phyloP scores from a whole-genome alignment of 1,140 invertebrate species.

The Vollenhovia emeryi region DNA sequence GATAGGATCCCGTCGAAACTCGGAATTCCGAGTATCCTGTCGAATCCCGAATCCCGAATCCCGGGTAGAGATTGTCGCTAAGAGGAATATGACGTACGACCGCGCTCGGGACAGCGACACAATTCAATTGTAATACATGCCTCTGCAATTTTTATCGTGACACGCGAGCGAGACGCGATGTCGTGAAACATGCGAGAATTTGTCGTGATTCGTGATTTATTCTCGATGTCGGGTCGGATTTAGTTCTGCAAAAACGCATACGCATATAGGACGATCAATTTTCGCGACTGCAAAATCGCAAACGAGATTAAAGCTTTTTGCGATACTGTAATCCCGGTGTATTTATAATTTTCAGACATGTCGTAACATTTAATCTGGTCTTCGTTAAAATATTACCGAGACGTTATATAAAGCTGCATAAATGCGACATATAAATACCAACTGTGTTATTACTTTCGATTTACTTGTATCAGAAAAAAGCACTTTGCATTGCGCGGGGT shows the following conservation, averaged over 20 bases:
- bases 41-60: slow-evolving; percentile 19
- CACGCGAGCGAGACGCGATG: not conserved
- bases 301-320: slow-evolving; percentile 40
- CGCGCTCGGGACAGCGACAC: not conserved
- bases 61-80: slow-evolving; percentile 45
- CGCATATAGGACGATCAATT: not conserved
- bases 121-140: slow-evolving; percentile 39
- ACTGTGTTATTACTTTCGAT: slow-evolving; percentile 10
- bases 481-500: not conserved
- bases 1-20: slow-evolving; percentile 29
- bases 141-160: slow-evolving; percentile 47
- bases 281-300: slow-evolving; percentile 15
- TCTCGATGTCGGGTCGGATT: slow-evolving; percentile 12
- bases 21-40: slow-evolving; percentile 21
- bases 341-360: slow-evolving; percentile 30
- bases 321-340: not conserved
- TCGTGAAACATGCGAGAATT: slow-evolving; percentile 22
- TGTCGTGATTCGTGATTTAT: slow-evolving; percentile 50
- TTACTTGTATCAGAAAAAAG: not conserved
- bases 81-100: slow-evolving; percentile 46
- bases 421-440: not conserved
- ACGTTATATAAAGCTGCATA: not conserved
- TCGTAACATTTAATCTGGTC: slow-evolving; percentile 14
- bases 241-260: not conserved
- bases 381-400: slow-evolving; percentile 25